A percentile compares a stretch with the other conserved stretches of the same genome.
phyloP scores from a whole-genome alignment of 1,140 invertebrate genomes.

The Pachypeltis micranthus region DNA sequence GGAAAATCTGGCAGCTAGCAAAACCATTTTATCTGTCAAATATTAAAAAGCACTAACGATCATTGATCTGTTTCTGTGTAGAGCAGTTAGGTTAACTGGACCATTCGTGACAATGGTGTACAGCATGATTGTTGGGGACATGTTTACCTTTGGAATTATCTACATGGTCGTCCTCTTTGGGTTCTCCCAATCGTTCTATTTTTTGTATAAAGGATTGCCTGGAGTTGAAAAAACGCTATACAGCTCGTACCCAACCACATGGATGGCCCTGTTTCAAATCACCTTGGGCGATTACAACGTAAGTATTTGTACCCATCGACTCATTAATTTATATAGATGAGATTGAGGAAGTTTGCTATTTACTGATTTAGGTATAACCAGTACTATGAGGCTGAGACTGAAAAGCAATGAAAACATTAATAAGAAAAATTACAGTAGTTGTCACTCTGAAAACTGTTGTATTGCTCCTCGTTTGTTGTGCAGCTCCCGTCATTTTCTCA shows the following conservation, averaged over 20 bases:
- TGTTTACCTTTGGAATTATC: conserved; percentile 95
- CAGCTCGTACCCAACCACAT: conserved; percentile 76
- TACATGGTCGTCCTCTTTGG: conserved; percentile 85
- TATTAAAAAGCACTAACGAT: conserved; percentile 1
- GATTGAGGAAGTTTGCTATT: too few relatives aligned
- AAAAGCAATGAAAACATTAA: too few relatives aligned
- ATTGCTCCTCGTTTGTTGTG: too few relatives aligned
- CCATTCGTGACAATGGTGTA: conserved; percentile 98
- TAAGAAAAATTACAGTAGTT: too few relatives aligned
- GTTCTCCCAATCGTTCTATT: conserved; percentile 94
- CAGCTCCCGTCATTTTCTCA: too few relatives aligned
- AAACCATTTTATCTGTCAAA: too few relatives aligned
- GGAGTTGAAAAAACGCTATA: conserved; percentile 65
- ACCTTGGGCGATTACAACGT: conserved; percentile 96
- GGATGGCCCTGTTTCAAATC: conserved; percentile 97
- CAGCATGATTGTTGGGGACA: conserved; percentile 94
- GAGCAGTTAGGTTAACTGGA: conserved; percentile 82
- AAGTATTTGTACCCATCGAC: too few relatives aligned
- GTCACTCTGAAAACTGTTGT: too few relatives aligned
- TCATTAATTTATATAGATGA: too few relatives aligned
- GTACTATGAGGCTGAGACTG: too few relatives aligned
- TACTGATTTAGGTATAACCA: too few relatives aligned
- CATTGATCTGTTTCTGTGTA: conserved; percentile 41
- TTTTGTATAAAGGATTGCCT: conserved; percentile 86
- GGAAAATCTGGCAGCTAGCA: too few relatives aligned